A percentile compares a stretch with the other conserved stretches of the same genome.
Evolutionary conservation across 2,888 invertebrate genomes (phyloP).

Genomic region (Amphipyra tragopoginis): DNA sequence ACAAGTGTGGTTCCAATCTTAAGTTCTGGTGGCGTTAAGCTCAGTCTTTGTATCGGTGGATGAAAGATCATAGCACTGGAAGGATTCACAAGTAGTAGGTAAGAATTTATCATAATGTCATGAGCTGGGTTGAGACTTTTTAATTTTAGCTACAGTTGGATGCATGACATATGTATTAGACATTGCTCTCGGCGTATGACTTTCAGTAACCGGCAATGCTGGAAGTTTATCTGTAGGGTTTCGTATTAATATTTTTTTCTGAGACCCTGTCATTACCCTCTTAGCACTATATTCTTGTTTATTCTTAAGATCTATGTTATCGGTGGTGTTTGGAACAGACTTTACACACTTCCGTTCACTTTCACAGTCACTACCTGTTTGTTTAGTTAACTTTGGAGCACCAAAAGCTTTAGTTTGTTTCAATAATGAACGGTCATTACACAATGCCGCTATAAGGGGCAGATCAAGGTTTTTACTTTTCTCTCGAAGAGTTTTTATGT

Average conservation of each 20-base stretch:
- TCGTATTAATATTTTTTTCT: slow-evolving; percentile 87
- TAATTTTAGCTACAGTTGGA: slow-evolving; percentile 82
- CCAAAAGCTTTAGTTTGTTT: slow-evolving; percentile 97
- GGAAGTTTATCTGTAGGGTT: slow-evolving; percentile 95
- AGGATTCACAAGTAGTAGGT: slow-evolving; percentile 82
- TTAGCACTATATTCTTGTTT: slow-evolving; percentile 89
- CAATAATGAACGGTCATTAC: slow-evolving; percentile 96
- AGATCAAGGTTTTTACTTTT: slow-evolving; percentile 97
- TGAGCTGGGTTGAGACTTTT: slow-evolving; percentile 85
- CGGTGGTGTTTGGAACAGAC: slow-evolving; percentile 84
- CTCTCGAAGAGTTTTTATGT: slow-evolving; percentile 95
- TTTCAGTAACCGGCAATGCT: slow-evolving; percentile 90
- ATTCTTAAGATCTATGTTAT: slow-evolving; percentile 83
- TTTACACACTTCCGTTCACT: slow-evolving; percentile 84
- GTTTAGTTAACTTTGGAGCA: slow-evolving; percentile 91
- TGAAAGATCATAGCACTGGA: slow-evolving; percentile 86
- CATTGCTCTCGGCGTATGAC: slow-evolving; percentile 90
- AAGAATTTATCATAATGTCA: slow-evolving; percentile 71
- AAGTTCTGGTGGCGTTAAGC: slow-evolving; percentile 53
- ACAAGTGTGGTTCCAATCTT: slow-evolving; percentile 53
- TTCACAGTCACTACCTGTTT: slow-evolving; percentile 83
- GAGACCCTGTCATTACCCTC: slow-evolving; percentile 92
- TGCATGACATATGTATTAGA: slow-evolving; percentile 93
- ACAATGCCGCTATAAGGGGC: slow-evolving; percentile 97
- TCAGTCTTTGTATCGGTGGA: slow-evolving; percentile 86